phyloP scores from a whole-genome alignment of 1,140 invertebrate genomes.

The Drosophila setifemur region DNA sequence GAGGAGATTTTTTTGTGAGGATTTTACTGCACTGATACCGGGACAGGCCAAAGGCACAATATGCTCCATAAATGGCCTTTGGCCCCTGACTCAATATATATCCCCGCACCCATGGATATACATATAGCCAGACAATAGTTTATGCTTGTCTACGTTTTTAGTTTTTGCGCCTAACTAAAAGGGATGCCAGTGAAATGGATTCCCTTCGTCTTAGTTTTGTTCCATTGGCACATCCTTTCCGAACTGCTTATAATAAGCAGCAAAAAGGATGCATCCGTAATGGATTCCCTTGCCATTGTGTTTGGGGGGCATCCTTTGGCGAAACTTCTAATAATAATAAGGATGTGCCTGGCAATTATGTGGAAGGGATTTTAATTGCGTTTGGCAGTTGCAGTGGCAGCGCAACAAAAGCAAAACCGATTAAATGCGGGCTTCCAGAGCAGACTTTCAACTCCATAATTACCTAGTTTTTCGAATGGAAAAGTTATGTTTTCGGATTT shows the following conservation, averaged over 20 bases:
- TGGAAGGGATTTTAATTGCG: slow-evolving; percentile 38
- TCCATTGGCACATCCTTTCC: no score
- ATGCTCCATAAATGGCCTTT: slow-evolving; percentile 69
- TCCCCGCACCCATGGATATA: background rate
- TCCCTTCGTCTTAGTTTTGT: background rate
- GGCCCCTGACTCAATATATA: slow-evolving; percentile 43
- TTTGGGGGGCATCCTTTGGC: no score
- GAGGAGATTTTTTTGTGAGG: slow-evolving; percentile 75
- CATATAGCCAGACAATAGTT: slow-evolving; percentile 42
- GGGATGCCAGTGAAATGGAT: background rate
- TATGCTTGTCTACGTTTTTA: slow-evolving; percentile 34
- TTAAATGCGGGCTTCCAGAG: no score
- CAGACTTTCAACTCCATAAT: no score
- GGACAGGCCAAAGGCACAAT: slow-evolving; percentile 73
- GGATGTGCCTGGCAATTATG: slow-evolving; percentile 49
- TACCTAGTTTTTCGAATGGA: no score
- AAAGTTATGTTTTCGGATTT: no score
- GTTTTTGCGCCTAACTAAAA: slow-evolving; percentile 8
- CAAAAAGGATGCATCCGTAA: background rate
- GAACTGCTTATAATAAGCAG: no score
- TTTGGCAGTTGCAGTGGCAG: background rate
- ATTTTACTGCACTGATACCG: slow-evolving; percentile 69
- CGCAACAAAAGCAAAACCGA: background rate
- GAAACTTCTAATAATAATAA: slow-evolving; percentile 5
- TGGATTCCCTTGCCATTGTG: background rate